Conservation (phyloP, 2,888 invertebrate genomes). For the Eudasyphora cyanicolor region DNA sequence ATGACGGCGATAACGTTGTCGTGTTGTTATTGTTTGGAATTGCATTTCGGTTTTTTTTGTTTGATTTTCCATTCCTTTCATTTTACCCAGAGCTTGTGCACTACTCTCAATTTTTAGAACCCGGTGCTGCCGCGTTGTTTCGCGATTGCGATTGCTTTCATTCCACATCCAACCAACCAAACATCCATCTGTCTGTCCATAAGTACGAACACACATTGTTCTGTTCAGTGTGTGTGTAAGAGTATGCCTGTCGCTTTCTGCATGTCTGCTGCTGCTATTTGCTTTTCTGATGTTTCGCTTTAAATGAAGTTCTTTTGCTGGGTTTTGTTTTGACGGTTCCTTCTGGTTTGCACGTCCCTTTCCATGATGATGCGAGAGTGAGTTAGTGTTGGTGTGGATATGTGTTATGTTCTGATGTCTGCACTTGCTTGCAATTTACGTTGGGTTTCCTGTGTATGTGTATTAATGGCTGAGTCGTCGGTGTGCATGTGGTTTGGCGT, state of each 20-base stretch:
- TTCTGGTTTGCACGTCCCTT: slow-evolving; percentile 69
- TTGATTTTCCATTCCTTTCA: slow-evolving; percentile 27
- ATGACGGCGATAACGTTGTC: background rate
- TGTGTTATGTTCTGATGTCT: slow-evolving; percentile 40
- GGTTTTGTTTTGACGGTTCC: slow-evolving; percentile 31
- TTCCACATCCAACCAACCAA: background rate
- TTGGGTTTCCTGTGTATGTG: slow-evolving; percentile 68
- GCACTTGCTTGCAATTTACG: slow-evolving; percentile 43
- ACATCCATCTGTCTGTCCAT: background rate
- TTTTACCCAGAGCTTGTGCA: slow-evolving; percentile 14
- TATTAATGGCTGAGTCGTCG: slow-evolving; percentile 50
- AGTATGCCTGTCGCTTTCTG: background rate
- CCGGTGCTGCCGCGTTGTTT: slow-evolving; percentile 35
- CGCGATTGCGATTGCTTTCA: background rate
- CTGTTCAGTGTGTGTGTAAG: background rate
- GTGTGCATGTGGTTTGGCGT: slow-evolving; percentile 26
- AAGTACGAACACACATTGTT: background rate
- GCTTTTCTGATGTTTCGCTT: background rate
- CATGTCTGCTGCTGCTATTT: slow-evolving; percentile 2
- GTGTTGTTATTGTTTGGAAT: slow-evolving; percentile 39
- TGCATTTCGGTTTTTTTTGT: slow-evolving; percentile 46
- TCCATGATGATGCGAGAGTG: too few relatives aligned
- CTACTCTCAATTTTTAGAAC: slow-evolving; percentile 47
- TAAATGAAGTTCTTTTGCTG: slow-evolving; percentile 4
- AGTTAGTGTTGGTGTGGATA: slow-evolving; percentile 15